Evolutionary conservation across 2,888 invertebrate species (phyloP), one percentile per base, ranked within the genome.

Genomic region (Zygogramma bicolorata): DNA sequence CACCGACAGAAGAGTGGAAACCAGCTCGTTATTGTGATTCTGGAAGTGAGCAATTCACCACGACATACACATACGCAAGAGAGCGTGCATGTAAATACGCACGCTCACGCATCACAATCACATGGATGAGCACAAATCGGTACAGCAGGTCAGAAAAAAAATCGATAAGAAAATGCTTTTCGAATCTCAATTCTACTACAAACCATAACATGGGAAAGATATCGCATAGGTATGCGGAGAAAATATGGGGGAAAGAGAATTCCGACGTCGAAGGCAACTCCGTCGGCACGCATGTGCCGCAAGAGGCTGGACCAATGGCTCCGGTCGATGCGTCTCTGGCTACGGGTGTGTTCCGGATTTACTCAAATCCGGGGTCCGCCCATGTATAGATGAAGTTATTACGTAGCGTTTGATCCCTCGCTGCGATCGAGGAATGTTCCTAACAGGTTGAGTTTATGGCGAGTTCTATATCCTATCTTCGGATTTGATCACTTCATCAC

Each of bases 361-460:
- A 38, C 22, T 61, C 61, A 40, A 53, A 53, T 53, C 22, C 53
- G 18, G 62, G 40, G 42, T 27, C 40, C 62, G 84, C 85, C 85
- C 86, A 86, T 86, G 85, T 85, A 85, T 85, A 85, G 84, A 86
- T 85, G 84, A 84, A 85, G 85, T 86, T 86, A 85, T 85, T 84
- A 83, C 74, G 75, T 67, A 70, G 65, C 67, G 46, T 70, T 70
- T 70, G 73, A 73, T 73, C 67, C 69, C 20, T 31, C 60, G 29
- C 15, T 13, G 5, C 13, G 25, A 53, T 53, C 25, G n/a, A 25
- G 53, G 53, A 13, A 27, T 27, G 22, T 53, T 53, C 15, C n/a
- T 25, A 15, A 38, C 38, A 20, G 18, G 6, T 46, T 46, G 46
- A 46, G 20, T 10, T 18, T 20, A 20, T 20, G 4, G 20, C 46